Evolutionary conservation across 1,140 invertebrate genomes (phyloP), one percentile per base, ranked within the genome.

Genomic region (Acromyrmex echinatior): DNA sequence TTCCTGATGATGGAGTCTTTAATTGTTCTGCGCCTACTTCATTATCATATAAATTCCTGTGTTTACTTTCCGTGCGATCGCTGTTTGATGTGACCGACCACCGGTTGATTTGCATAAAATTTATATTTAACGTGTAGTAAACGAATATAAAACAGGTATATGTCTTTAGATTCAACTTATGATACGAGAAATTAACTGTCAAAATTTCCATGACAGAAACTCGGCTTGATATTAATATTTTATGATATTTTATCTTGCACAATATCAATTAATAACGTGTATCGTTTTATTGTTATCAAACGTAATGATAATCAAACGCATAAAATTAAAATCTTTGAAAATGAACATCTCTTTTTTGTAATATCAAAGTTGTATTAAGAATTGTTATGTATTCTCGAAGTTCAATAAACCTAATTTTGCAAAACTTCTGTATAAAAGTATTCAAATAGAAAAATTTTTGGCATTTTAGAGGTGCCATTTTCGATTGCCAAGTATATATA

Each of bases 21-120:
- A 82, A 53, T 77, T 65, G 31, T 56, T 63, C 39, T 74, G 35
- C n/a, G 14, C 21, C 49, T 14, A 28, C 16, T 28, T 74, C 45
- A 79, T 66, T 79, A 79, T 58, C 53, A 62, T 74, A 49, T 53
- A 82, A 82, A 73, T 60, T 70, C n/a, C 18, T 35, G 18, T 73
- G 39, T 74, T 81, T 79, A 79, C 45, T 66, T 79, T 79, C 45
- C 14, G 35, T 16, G 35, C 51, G 31, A 31, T 58, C n/a, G n/a
- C n/a, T 35, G 35, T 63, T 77, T 60, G 31, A 78, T 45, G 31
- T 62, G n/a, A 62, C 60, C 31, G 56, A 21, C 35, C 74, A 5
- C 16, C 56, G 35, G 35, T 21, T 62, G 58, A 78, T 45, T 49
- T 63, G 58, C 58, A 63, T 78, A 78, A 78, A 78, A 62, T 16